Evolutionary conservation across 2,888 invertebrate species (phyloP).

Genomic region (Polymixis flavicincta): DNA sequence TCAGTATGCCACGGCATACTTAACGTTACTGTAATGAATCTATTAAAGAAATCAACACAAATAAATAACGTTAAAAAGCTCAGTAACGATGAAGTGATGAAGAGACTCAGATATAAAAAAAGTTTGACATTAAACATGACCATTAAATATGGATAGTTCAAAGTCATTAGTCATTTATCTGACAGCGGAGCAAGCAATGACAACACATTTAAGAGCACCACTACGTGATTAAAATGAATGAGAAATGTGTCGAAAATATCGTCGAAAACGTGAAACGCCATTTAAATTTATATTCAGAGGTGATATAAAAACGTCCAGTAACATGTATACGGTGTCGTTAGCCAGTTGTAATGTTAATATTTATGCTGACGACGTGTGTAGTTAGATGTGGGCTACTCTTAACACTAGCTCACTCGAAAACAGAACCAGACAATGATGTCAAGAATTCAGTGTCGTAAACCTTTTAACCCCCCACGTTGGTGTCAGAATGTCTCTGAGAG

Average conservation of each 20-base stretch:
- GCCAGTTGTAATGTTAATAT: slow-evolving; percentile 65
- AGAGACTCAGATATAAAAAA: slow-evolving; percentile 43
- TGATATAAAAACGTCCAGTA: slow-evolving; percentile 65
- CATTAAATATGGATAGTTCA: slow-evolving; percentile 36
- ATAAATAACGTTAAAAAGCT: slow-evolving; percentile 8
- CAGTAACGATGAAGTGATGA: slow-evolving; percentile 39
- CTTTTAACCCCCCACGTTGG: slow-evolving; percentile 68
- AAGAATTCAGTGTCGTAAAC: slow-evolving; percentile 65
- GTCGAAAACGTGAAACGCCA: slow-evolving; percentile 62
- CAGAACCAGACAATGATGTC: slow-evolving; percentile 62
- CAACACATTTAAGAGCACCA: slow-evolving; percentile 44
- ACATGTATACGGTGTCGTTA: slow-evolving; percentile 64
- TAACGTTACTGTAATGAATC: slow-evolving; percentile 7
- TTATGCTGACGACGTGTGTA: slow-evolving; percentile 62
- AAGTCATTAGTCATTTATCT: slow-evolving; percentile 62
- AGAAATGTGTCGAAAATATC: slow-evolving; percentile 61
- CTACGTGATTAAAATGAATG: slow-evolving; percentile 62
- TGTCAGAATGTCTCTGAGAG: slow-evolving; percentile 60
- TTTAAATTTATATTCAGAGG: slow-evolving; percentile 62
- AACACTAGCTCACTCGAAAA: slow-evolving; percentile 56
- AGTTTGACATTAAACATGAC: slow-evolving; percentile 44
- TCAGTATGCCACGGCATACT: slow-evolving; percentile 8
- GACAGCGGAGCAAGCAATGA: slow-evolving; percentile 52
- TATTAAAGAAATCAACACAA: slow-evolving; percentile 15
- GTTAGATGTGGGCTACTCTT: slow-evolving; percentile 46